Evolutionary conservation across 2,113 vertebrate genomes (phyloP), one percentile per base, ranked within the genome.

Genomic region (Typhlomys cinereus): DNA sequence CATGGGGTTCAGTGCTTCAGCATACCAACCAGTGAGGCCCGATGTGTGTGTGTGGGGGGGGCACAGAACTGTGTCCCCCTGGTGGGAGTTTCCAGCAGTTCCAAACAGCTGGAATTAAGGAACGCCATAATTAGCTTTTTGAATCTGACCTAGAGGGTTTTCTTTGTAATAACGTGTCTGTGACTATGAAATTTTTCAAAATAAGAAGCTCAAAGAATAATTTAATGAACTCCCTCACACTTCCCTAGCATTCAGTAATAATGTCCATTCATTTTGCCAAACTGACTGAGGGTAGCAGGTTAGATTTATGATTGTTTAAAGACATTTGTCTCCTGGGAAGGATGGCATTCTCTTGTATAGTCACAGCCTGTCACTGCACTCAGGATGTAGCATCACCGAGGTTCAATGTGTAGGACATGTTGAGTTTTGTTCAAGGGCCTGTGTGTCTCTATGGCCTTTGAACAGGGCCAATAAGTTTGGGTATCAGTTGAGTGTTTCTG

Each of bases 181-280:
- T 91, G 46, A 70, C 66, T 94, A 44, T 59, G 23, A 94, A 82
- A 21, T 41, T 85, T 94, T 86, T 73, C 11, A 41, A 94, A 74
- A 54, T 50, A 41, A 84, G 81, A 94, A 62, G 15, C 76, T 62
- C 31, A 36, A 61, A 54, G 61, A 85, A 44, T n/a, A 50, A 5
- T 39, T 12, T 5, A 18, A 0, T 85, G 39, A 90, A 73, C 13
- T 76, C 31, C 36, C 29, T 23, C n/a, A 39, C 54, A 29, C 29
- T 66, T 44, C 15, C 34, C 21, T 62, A 54, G 59, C n/a, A 75
- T 79, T 90, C 17, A 69, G 73, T 75, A 78, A 9, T n/a, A 54
- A 88, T 73, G 5, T 39, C 21, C 57, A 27, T 41, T 71, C 44
- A 59, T 91, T 61, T 80, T 89, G 8, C 61, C 85, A 64, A 87